Evolutionary conservation across 2,888 invertebrate genomes (phyloP), one percentile per base, ranked within the genome.

Genomic region (Punctoribates punctum): DNA sequence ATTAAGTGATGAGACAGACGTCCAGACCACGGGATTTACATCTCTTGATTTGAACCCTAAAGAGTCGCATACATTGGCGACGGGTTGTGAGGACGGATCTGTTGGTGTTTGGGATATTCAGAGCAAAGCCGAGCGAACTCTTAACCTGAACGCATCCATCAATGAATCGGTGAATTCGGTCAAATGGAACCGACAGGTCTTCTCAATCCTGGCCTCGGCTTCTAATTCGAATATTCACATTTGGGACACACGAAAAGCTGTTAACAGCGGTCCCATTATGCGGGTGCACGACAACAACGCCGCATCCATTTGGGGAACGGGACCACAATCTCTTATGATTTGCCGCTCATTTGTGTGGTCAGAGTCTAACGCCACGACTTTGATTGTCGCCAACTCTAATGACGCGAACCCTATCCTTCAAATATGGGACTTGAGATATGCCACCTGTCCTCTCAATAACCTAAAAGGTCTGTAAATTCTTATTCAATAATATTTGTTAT

Each of bases 151-250:
- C 9, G 13, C 29, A 9, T 6, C 29, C 1, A 27, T 51, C 13
- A 51, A 73, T 11, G 51, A 73, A 0, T 42, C 73, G 5, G 20
- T 73, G 48, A 73, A 73, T 73, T 27, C 20, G 5, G 34, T 70
- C 23, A 70, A 70, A 70, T 70, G 70, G 70, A 73, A 73, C 34
- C 42, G 48, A 23, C 73, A 73, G 57, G 73, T 73, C 20, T n/a
- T 8, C 11, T 27, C 54, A 34, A 73, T 73, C 9, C 20, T 73
- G 34, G 73, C 73, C 34, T 11, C 48, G 2, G 54, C 20, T 51
- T 54, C 73, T 17, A 73, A 73, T 48, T 51, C 73, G 4, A 73
- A 73, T 29, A 25, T 73, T 51, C 57, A 73, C 51, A 38, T 73
- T 51, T 73, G 57, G 54, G 73, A 73, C 34, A 73, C 57, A 20